Evolutionary conservation across 2,888 invertebrate species (phyloP).

Genomic region (Campoplex capitator): DNA sequence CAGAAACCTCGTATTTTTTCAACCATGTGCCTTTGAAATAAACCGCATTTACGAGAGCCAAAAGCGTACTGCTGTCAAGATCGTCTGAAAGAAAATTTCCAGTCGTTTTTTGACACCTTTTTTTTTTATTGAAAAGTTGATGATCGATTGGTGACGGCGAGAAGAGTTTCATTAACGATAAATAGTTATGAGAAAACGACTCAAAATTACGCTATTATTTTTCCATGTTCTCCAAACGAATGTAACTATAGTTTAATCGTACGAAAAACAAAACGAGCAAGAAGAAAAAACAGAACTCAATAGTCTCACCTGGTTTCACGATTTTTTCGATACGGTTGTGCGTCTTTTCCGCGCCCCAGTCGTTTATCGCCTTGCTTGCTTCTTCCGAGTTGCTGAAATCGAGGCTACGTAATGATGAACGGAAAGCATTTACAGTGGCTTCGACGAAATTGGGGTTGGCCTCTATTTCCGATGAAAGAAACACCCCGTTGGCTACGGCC

Average conservation of each 20-base stretch:
- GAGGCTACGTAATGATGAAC: conserved; percentile 87
- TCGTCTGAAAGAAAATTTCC: neutral
- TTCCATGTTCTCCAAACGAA: too few species aligned
- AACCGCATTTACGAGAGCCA: conserved; percentile 91
- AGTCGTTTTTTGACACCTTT: neutral
- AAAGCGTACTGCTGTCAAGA: neutral
- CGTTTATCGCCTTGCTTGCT: conserved; percentile 88
- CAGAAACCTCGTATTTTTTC: conserved; percentile 87
- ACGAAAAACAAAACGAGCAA: neutral
- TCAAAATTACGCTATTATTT: too few species aligned
- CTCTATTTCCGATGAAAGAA: conserved; percentile 85
- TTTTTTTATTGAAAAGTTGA: too few species aligned
- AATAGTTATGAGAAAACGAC: too few species aligned
- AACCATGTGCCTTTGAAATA: conserved; percentile 94
- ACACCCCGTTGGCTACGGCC: conserved; percentile 91
- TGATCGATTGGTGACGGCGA: too few species aligned
- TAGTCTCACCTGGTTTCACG: conserved; percentile 85
- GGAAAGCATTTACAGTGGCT: conserved; percentile 87
- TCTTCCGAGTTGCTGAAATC: conserved; percentile 86
- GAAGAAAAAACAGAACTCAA: neutral
- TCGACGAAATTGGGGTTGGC: conserved; percentile 86
- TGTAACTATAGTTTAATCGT: too few species aligned
- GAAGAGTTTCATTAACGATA: too few species aligned
- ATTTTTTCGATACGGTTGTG: conserved; percentile 92
- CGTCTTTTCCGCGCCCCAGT: conserved; percentile 92